Evolutionary conservation across 2,797 vertebrate genomes (phyloP), one percentile per base, ranked within the genome.

Genomic region (Acipenser oxyrinchus): DNA sequence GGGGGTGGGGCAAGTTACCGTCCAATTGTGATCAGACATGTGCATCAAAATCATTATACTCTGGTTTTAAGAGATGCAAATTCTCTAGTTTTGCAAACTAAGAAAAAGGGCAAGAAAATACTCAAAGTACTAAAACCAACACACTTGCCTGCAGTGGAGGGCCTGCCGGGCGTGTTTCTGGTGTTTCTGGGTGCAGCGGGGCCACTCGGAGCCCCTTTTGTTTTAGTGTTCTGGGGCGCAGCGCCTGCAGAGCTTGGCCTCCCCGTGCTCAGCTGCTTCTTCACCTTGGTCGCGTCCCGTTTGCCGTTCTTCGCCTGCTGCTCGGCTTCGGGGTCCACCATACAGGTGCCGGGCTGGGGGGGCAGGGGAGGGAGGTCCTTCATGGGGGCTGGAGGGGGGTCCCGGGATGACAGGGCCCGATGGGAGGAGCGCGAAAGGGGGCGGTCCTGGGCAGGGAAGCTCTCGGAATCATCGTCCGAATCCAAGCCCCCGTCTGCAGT

Each of bases 301-400:
- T 79, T 88, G n/a, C 62, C 64, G 8, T 61, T 68, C 51, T 74
- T 86, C 65, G 77, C 72, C 0, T 79, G 77, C 53, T 71, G 62
- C 10, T 93, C 80, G 1, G 80, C 70, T 62, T 94, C 93, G 0
- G 92, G 76, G 74, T 97, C 93, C 0, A 90, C 89, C 94, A 95
- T 96, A 80, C 95, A 96, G 72, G 94, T 87, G 1, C 92, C 89
- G 0, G 92, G 91, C 2, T 91, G 91, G 4, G 91, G 83, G 0
- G 93, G 92, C 57, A 93, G 69, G 0, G 94, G 94, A 0, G 86
- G 90, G 3, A 92, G 84, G 48, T 95, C 93, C 68, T 89, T 94
- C 60, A 94, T 74, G 0, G 89, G 84, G 7, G 88, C 87, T 0
- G 93, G 92, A 0, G 88, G 85, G 0, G 92, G 94, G 79, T 96